phyloP scores from a whole-genome alignment of 2,797 vertebrate genomes.

The Alauda arvensis region DNA sequence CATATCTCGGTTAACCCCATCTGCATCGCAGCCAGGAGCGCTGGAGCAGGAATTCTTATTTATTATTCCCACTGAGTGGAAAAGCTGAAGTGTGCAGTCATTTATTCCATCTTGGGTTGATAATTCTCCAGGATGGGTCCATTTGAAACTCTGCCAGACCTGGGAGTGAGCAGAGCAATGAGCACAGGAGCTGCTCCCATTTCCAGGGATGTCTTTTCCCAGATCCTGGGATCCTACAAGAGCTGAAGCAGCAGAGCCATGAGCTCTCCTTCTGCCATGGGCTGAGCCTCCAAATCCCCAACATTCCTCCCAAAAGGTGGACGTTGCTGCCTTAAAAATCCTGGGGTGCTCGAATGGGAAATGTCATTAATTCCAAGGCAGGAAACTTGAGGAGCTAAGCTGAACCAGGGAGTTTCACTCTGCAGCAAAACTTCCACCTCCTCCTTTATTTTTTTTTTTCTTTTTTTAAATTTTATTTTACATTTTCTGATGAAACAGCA shows the following conservation, averaged over 20 bases:
- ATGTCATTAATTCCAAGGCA: neutral
- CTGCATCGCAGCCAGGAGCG: neutral
- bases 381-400: neutral
- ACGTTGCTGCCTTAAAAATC: neutral
- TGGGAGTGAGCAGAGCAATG: neutral
- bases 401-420: neutral
- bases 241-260: neutral
- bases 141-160: neutral
- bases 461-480: neutral
- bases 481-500: neutral
- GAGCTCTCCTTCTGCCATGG: neutral
- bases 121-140: neutral
- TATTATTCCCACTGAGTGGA: conserved; percentile 13
- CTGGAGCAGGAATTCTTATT: neutral
- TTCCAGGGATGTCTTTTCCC: neutral
- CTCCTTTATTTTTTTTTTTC: no score
- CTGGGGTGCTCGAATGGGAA: neutral
- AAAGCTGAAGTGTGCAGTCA: neutral
- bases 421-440: neutral
- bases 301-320: neutral
- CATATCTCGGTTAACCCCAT: neutral
- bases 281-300: neutral
- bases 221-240: neutral
- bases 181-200: rapidly evolving
- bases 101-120: neutral